Evolutionary conservation across 1,140 invertebrate species (phyloP).

Genomic region (Bombus pyrosoma): DNA sequence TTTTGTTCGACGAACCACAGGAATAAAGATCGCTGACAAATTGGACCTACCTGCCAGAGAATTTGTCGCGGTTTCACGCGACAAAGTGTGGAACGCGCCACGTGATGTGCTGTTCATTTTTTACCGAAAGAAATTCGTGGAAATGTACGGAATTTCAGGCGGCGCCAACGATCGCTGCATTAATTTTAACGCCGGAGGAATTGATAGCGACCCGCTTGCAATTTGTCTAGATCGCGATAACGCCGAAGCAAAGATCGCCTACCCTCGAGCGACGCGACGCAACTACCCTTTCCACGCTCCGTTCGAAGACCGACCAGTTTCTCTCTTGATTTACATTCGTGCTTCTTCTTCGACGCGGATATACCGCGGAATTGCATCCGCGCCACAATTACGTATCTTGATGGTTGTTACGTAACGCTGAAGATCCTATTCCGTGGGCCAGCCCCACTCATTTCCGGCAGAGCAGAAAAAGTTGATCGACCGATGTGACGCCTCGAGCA

Average conservation of each 20-base stretch:
- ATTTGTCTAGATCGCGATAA: constrained; percentile 54
- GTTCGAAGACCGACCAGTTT: not conserved
- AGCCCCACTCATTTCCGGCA: constrained; percentile 43
- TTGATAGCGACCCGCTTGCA: constrained; percentile 26
- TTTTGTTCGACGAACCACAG: constrained; percentile 22
- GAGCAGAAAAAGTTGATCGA: constrained; percentile 54
- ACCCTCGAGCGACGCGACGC: constrained; percentile 20
- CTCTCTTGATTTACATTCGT: constrained; percentile 13
- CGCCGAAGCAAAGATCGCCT: constrained; percentile 18
- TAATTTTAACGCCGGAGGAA: constrained; percentile 28
- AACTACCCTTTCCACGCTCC: not conserved
- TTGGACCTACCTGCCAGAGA: constrained; percentile 40
- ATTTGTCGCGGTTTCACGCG: not conserved
- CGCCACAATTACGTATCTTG: constrained; percentile 39
- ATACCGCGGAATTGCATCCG: constrained; percentile 10
- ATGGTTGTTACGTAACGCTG: constrained; percentile 38
- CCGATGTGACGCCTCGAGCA: not conserved
- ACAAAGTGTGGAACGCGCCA: not conserved
- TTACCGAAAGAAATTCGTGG: constrained; percentile 25
- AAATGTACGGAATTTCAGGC: constrained; percentile 23
- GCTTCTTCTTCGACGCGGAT: not conserved
- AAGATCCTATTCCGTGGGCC: constrained; percentile 29
- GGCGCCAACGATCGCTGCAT: not conserved
- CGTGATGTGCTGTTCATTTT: not conserved
- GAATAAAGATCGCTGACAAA: constrained; percentile 56